Conservation (phyloP, 2,888 invertebrate species). For the Apoda limacodes region DNA sequence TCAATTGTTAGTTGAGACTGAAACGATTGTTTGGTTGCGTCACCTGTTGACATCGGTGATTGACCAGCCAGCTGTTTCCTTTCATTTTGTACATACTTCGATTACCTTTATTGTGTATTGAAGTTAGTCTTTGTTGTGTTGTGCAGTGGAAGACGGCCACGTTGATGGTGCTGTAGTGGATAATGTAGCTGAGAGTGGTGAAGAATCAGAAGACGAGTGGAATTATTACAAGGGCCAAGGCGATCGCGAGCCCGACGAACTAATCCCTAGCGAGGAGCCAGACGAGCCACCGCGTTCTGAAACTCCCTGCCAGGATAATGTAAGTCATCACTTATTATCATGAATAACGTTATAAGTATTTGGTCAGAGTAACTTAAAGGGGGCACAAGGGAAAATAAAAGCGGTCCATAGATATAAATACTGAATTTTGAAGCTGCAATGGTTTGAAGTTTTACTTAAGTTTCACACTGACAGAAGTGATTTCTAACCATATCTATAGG, state of each 20-base stretch:
- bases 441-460: too few relatives aligned
- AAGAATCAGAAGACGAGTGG: constrained; percentile 86
- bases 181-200: constrained; percentile 81
- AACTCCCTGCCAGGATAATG: constrained; percentile 61
- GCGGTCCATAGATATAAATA: too few relatives aligned
- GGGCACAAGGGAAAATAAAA: too few relatives aligned
- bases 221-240: constrained; percentile 81
- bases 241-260: constrained; percentile 66
- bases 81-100: constrained; percentile 7
- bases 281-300: constrained; percentile 61
- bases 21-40: too few relatives aligned
- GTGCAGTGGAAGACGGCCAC: constrained; percentile 59
- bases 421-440: too few relatives aligned
- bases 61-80: constrained; percentile 13
- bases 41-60: constrained; percentile 52
- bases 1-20: too few relatives aligned
- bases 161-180: constrained; percentile 70
- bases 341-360: too few relatives aligned
- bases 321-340: constrained; percentile 34
- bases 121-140: constrained; percentile 26
- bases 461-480: too few relatives aligned
- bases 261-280: constrained; percentile 69
- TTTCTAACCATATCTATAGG: too few relatives aligned
- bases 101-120: constrained; percentile 1
- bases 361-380: too few relatives aligned